Evolutionary conservation across 2,888 invertebrate genomes (phyloP).

Genomic region (Poecilus cupreus): DNA sequence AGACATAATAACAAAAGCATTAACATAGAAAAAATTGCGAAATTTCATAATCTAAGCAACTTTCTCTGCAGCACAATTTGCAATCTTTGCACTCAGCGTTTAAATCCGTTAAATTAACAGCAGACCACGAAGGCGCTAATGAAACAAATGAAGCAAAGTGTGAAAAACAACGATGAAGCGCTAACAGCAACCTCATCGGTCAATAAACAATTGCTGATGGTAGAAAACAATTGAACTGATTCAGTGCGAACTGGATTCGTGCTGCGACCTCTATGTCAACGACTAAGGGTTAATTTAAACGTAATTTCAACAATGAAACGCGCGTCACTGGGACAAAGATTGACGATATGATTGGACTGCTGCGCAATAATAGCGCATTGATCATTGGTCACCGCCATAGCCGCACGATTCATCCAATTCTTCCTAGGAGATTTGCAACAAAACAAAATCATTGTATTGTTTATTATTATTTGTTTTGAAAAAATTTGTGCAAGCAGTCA

Average conservation of each 20-base stretch:
- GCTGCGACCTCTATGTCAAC: neutral
- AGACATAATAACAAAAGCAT: too few relatives aligned
- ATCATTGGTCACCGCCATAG: too few relatives aligned
- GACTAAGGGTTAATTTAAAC: constrained; percentile 2
- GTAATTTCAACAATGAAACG: neutral
- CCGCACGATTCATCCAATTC: too few relatives aligned
- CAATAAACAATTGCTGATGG: neutral
- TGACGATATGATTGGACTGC: constrained; percentile 8
- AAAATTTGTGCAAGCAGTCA: too few relatives aligned
- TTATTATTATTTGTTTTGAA: too few relatives aligned
- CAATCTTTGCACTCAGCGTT: too few relatives aligned
- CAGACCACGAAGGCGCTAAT: neutral
- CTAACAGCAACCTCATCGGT: neutral
- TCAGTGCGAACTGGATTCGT: constrained; percentile 15
- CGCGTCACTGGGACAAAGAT: constrained; percentile 25
- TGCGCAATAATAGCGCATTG: constrained; percentile 5
- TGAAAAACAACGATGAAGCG: neutral
- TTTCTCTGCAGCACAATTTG: too few relatives aligned
- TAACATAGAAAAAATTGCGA: too few relatives aligned
- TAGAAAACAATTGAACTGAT: neutral
- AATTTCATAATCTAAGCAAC: too few relatives aligned
- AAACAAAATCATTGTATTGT: too few relatives aligned
- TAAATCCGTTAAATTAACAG: too few relatives aligned
- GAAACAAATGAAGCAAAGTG: neutral
- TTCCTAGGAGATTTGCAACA: too few relatives aligned